Base-by-base conservation (phyloP, 2,888 invertebrate species). In the Drosophila tanythrix region DNA sequence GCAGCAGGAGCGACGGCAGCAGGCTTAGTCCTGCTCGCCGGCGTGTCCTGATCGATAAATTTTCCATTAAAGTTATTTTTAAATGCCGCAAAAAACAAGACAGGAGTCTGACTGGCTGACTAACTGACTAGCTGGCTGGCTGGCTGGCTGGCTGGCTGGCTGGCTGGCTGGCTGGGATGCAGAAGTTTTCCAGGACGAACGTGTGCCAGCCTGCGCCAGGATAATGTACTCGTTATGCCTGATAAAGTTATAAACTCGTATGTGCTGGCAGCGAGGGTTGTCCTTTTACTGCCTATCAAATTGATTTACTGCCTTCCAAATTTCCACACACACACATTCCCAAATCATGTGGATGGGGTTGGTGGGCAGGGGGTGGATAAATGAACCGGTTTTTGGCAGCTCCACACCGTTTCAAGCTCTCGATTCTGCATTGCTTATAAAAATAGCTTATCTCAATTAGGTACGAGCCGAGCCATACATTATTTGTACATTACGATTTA, bases 51-150 rank as follows among this genome's bases (percentile, higher is more conserved):
- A 92, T 92, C 92, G 92, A 92, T 92, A 92, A 90, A 92, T 89
- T 92, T 91, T 83, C 90, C 91, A 92, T 92, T 92, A 91, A 91
- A 92, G 91, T 89, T 90, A 90, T 87, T 91, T 90, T 88, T 86
- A 88, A 91, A 90, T 88, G 87, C 89, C 85, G 79, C 83, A 83
- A 79, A 89, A 81, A 83, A 81, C 81, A 86, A 82, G 71, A 69
- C 79, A 74, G 60, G 62, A 62, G 43, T 60, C 51, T 36, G 38
- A 25, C 40, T 40, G 56, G 27, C 27, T 36, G 60, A 11, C 57
- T 43, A 13, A 46, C 51, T 36, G 38, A 11, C 48, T 40, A 43
- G 21, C 21, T 21, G 21, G 21, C 21, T 21, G 21, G 6, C 38
- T 40, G 55, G 7, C 43, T 36, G 33, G 8, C 46, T 38, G 48